Evolutionary conservation across 2,888 invertebrate genomes (phyloP).

Genomic region (Cryptocephalus moraei): DNA sequence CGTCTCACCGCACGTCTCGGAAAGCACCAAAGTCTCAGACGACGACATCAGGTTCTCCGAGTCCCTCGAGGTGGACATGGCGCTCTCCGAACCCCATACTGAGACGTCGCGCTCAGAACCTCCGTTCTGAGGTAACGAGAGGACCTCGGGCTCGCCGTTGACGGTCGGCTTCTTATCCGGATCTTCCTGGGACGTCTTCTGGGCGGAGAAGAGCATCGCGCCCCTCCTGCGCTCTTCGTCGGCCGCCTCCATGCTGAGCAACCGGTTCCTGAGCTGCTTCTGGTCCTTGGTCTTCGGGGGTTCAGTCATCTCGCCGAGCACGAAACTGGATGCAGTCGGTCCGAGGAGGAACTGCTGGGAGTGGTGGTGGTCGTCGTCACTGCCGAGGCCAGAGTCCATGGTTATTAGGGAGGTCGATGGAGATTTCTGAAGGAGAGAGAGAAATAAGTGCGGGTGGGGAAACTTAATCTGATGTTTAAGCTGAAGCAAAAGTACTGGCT

Average conservation of each 20-base stretch:
- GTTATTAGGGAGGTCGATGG: no score
- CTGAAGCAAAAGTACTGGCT: no score
- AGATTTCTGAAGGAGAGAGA: no score
- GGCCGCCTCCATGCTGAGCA: slow-evolving; percentile 46
- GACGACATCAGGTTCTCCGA: slow-evolving; percentile 24
- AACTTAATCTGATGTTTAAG: no score
- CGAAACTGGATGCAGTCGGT: no score
- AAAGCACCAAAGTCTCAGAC: slow-evolving; percentile 21
- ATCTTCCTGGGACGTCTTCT: slow-evolving; percentile 14
- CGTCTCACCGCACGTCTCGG: slow-evolving; percentile 34
- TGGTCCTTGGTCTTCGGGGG: slow-evolving; percentile 31
- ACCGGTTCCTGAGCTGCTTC: slow-evolving; percentile 33
- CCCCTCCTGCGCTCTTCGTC: slow-evolving; percentile 48
- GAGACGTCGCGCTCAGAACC: slow-evolving; percentile 35
- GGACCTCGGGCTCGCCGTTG: no score
- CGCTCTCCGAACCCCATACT: slow-evolving; percentile 46
- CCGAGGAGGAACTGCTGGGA: no score
- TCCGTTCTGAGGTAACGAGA: no score
- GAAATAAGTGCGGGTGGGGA: no score
- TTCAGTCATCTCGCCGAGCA: no score
- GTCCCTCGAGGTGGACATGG: slow-evolving; percentile 24
- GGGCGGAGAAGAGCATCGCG: slow-evolving; percentile 48
- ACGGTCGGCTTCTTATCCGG: no score
- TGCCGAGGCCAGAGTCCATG: slow-evolving; percentile 36
- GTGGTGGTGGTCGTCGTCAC: slow-evolving; percentile 34